Evolutionary conservation across 1,140 invertebrate species (phyloP).

Genomic region (Rhopalosiphum maidis): DNA sequence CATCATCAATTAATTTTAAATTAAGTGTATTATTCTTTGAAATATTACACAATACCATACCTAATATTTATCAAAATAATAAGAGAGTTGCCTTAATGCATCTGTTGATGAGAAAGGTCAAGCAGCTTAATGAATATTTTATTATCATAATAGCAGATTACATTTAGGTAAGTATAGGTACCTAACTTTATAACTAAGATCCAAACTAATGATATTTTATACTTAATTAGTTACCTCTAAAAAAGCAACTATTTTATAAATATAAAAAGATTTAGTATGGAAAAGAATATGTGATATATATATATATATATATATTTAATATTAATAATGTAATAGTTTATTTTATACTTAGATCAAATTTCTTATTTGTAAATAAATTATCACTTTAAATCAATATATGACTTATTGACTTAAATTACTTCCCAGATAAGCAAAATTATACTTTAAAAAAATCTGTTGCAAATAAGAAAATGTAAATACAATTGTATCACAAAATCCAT

Average conservation of each 20-base stretch:
- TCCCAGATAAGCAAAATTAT: neutral
- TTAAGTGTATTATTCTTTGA: neutral
- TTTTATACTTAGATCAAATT: neutral
- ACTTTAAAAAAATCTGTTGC: neutral
- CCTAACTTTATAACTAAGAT: neutral
- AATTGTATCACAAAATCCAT: neutral
- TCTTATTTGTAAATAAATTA: neutral
- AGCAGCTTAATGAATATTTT: neutral
- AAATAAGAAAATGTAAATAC: neutral
- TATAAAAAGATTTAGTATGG: neutral
- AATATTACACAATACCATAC: slow-evolving; percentile 7
- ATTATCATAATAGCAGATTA: neutral
- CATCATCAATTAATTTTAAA: neutral
- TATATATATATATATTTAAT: neutral
- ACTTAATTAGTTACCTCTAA: neutral
- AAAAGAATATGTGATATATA: neutral
- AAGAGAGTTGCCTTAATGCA: neutral
- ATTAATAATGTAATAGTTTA: neutral
- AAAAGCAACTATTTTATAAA: neutral
- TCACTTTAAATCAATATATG: neutral
- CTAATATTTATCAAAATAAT: neutral
- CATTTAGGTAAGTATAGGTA: neutral
- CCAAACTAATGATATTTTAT: neutral
- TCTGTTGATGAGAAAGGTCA: neutral
- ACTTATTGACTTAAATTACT: neutral